Percentiles rank a stretch among this genome's conserved stretches.
Evolutionary conservation across 2,888 invertebrate genomes (phyloP).

Genomic region (Parnassius glacialis): DNA sequence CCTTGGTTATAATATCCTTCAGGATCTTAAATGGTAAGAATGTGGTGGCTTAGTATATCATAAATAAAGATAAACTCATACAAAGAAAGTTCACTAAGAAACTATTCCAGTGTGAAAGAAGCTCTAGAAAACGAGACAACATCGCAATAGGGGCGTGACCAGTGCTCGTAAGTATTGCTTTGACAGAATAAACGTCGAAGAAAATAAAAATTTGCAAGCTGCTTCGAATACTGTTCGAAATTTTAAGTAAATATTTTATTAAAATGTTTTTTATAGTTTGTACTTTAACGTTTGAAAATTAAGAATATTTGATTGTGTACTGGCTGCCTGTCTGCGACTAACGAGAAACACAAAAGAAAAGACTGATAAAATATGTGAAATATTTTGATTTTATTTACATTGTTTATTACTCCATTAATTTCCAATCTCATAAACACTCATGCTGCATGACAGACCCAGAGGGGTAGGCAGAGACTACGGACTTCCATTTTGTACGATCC

Average conservation of each 20-base stretch:
- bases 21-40: constrained; percentile 3
- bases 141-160: constrained; percentile 48
- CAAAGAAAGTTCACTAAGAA: constrained; percentile 14
- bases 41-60: constrained; percentile 17
- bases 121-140: constrained; percentile 34
- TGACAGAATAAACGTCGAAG: constrained; percentile 43
- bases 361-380: too few relatives aligned
- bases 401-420: too few relatives aligned
- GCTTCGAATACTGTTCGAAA: constrained; percentile 15
- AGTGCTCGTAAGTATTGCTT: constrained; percentile 54
- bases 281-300: too few relatives aligned
- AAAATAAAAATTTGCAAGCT: constrained; percentile 15
- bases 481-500: too few relatives aligned
- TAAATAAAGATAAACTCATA: constrained; percentile 23
- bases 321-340: too few relatives aligned
- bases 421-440: too few relatives aligned
- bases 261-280: background rate
- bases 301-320: too few relatives aligned
- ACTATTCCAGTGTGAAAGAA: constrained; percentile 29
- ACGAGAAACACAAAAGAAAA: too few relatives aligned
- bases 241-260: constrained; percentile 9
- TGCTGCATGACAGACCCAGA: too few relatives aligned
- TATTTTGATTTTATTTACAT: too few relatives aligned
- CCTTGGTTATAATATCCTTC: too few relatives aligned
- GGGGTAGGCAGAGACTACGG: too few relatives aligned